Evolutionary conservation across 2,888 invertebrate genomes (phyloP), one percentile per base, ranked within the genome.

Genomic region (Steinernema hermaphroditum): DNA sequence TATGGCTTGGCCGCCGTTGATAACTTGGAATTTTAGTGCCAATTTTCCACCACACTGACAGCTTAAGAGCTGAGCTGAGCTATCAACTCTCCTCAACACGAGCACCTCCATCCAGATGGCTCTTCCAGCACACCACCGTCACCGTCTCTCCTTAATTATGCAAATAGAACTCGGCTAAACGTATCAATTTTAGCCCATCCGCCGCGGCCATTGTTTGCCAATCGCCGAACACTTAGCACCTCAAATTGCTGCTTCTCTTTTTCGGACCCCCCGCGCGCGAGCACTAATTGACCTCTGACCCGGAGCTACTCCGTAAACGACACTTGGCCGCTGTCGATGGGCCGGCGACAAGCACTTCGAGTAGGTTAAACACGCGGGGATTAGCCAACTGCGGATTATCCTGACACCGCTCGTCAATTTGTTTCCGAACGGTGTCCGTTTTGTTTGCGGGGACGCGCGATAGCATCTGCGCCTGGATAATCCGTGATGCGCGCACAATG

Each of bases 221-320:
- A 27, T 27, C 12, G 54, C 14, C n/a, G 27, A 27, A 22, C 54
- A 54, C 54, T 54, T 54, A 54, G 16, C 54, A 54, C 54, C 54
- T 54, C 54, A 9, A 54, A 54, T 54, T 54, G 54, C 54, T 54
- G 54, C 54, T 54, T 54, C 54, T 54, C 54, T 54, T 54, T 54
- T 54, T 54, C 54, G 54, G 54, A 54, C 54, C 54, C 54, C 54
- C 54, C 27, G 24, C 54, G 54, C 27, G 19, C 8, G 54, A 2
- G 54, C 54, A 54, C 54, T 54, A 54, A 54, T 54, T 54, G 54
- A 54, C 54, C 54, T 54, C 54, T 54, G 54, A 54, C 54, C 54
- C 54, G 22, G 9, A 19, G 54, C 54, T 22, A 54, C 54, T 54
- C 54, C 19, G 54, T 19, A 54, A 54, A 54, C 54, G 54, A 54